Conservation (phyloP, 1,140 invertebrate species). For the Bombus pyrosoma region DNA sequence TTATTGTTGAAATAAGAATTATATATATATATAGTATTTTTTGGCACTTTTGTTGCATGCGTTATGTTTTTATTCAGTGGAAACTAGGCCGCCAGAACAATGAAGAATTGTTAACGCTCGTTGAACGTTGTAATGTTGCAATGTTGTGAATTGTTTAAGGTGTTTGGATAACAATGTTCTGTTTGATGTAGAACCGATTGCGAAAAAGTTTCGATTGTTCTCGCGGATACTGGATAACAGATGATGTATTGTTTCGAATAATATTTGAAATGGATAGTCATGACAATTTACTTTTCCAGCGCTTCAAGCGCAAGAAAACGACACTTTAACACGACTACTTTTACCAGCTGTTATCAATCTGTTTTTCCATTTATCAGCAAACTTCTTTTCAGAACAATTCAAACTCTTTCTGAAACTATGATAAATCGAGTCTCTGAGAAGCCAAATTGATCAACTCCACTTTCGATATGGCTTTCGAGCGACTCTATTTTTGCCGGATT, state of each 20-base stretch:
- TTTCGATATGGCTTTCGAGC: no score
- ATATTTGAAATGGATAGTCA: background rate
- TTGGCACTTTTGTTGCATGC: background rate
- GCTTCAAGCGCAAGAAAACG: background rate
- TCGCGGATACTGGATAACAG: background rate
- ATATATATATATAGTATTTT: background rate
- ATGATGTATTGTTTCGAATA: background rate
- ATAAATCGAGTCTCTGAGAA: no score
- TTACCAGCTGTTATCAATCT: background rate
- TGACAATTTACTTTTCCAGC: background rate
- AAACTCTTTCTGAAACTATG: no score
- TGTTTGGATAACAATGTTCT: background rate
- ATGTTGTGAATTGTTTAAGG: conserved; percentile 6
- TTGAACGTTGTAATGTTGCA: background rate
- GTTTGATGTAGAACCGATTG: background rate
- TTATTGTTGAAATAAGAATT: background rate
- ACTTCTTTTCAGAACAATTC: no score
- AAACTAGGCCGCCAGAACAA: background rate
- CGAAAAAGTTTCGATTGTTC: conserved; percentile 1
- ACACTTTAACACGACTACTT: background rate
- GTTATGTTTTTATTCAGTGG: background rate
- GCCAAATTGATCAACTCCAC: no score
- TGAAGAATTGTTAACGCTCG: background rate
- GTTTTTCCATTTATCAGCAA: no score
- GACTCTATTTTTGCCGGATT: no score